Conservation (phyloP, 2,797 vertebrate species). For the Sciurus carolinensis region DNA sequence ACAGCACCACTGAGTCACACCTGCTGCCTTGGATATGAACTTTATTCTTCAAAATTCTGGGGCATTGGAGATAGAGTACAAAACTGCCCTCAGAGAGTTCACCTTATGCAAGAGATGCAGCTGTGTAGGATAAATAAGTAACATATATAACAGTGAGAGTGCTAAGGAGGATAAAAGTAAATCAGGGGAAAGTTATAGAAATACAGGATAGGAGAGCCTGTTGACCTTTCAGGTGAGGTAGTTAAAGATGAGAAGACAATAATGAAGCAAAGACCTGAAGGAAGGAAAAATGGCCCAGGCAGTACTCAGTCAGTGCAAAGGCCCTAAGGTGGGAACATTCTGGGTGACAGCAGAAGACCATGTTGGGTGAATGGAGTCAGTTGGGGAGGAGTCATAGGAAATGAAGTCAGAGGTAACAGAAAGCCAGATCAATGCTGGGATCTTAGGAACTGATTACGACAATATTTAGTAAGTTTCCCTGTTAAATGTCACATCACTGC, state of each 20-base stretch:
- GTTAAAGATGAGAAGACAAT: not conserved
- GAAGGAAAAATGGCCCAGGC: not conserved
- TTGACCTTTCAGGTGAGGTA: not conserved
- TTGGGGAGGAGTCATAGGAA: constrained; percentile 43
- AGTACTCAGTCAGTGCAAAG: not conserved
- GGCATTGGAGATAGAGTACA: not conserved
- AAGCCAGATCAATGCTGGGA: not conserved
- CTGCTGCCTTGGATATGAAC: not conserved
- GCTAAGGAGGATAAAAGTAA: not conserved
- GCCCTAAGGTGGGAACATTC: not conserved
- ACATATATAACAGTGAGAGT: not conserved
- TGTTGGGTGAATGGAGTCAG: not conserved
- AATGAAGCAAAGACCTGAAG: not conserved
- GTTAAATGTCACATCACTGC: not conserved
- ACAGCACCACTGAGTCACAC: not conserved
- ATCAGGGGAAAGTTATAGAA: not conserved
- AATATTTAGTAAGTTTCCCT: not conserved
- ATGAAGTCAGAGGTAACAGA: constrained; percentile 57
- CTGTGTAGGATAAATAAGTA: not conserved
- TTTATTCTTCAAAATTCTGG: not conserved
- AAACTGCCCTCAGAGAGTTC: not conserved
- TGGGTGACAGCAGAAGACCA: not conserved
- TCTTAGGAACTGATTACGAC: not conserved
- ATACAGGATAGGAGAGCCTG: not conserved
- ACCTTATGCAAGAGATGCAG: not conserved